A percentile compares a stretch with the other conserved stretches of the same genome.
Evolutionary conservation across 2,888 invertebrate genomes (phyloP).

Genomic region (Cheilosia urbana): DNA sequence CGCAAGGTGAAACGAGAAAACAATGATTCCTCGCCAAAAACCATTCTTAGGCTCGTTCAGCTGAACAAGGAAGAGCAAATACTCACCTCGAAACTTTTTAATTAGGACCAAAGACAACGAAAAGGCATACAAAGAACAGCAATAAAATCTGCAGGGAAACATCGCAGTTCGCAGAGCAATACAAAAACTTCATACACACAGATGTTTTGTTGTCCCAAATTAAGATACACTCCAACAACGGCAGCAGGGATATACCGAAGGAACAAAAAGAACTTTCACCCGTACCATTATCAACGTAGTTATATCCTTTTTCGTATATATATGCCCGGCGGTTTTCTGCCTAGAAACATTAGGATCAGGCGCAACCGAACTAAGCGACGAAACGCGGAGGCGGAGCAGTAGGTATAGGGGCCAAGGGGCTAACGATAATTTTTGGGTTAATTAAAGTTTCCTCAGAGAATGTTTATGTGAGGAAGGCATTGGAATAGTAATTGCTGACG

Average conservation of each 20-base stretch:
- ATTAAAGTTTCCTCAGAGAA: constrained; percentile 70
- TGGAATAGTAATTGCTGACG: constrained; percentile 60
- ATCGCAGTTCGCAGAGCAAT: constrained; percentile 17
- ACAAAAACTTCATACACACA: constrained; percentile 47
- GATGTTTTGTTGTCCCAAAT: constrained; percentile 54
- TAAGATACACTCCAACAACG: constrained; percentile 48
- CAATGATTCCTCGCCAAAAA: constrained; percentile 30
- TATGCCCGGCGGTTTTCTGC: constrained; percentile 51
- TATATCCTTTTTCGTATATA: constrained; percentile 67
- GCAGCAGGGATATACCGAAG: constrained; percentile 48
- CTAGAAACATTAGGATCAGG: constrained; percentile 36
- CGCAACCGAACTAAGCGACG: constrained; percentile 33
- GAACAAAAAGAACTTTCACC: constrained; percentile 55
- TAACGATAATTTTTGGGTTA: constrained; percentile 65
- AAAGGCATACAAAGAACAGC: constrained; percentile 64
- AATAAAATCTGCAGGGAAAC: constrained; percentile 63
- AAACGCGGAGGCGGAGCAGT: constrained; percentile 6
- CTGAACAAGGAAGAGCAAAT: constrained; percentile 50
- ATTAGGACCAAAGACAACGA: constrained; percentile 67
- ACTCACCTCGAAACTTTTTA: constrained; percentile 68
- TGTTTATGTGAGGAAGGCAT: constrained; percentile 68
- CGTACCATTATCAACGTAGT: constrained; percentile 70
- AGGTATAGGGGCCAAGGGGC: neutral
- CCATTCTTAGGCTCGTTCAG: constrained; percentile 29
- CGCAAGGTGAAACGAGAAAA: constrained; percentile 24